Percentiles rank a stretch among this genome's conserved stretches.
These are phyloP conservation scores for Ianthella basta DNA, from an alignment of 37 sponge, comb jelly and placozoan genomes.

Conservation along the genomic window DNA sequence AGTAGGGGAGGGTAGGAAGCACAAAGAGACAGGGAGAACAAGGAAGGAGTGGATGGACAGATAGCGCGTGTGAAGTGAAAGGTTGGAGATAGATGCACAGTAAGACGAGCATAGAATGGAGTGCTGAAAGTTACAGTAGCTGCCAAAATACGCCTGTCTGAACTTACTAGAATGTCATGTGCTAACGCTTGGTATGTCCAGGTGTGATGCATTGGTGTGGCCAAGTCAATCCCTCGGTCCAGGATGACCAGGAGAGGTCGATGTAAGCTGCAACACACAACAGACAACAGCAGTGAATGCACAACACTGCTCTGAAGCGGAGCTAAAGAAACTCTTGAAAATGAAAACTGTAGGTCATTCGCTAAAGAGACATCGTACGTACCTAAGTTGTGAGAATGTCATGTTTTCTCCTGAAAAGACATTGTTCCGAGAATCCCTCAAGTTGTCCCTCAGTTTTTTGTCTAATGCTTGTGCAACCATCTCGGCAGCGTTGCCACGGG, in stretches of 20 bases:
- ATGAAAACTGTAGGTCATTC: no score
- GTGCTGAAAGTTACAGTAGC: no score
- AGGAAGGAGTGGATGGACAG: not conserved
- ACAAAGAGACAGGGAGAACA: not conserved
- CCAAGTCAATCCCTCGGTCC: slow-evolving; percentile 92
- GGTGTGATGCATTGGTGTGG: slow-evolving; percentile 97
- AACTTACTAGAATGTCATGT: slow-evolving; percentile 87
- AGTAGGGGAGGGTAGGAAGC: not conserved
- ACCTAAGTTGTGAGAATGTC: slow-evolving; percentile 78
- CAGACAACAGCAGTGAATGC: no score
- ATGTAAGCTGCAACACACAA: slow-evolving; percentile 73
- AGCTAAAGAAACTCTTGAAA: no score
- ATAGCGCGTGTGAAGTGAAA: no score
- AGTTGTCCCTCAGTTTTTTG: slow-evolving; percentile 91
- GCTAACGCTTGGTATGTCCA: slow-evolving; percentile 98
- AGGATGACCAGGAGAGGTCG: slow-evolving; percentile 94
- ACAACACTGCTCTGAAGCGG: no score
- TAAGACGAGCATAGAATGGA: no score
- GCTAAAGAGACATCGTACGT: no score
- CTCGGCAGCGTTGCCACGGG: slow-evolving; percentile 96
- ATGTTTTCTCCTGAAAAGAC: slow-evolving; percentile 82
- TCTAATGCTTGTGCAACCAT: slow-evolving; percentile 90
- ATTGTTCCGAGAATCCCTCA: slow-evolving; percentile 84
- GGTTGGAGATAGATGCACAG: no score
- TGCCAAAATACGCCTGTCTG: no score